Percentiles rank a stretch among this genome's conserved stretches.
Conservation (phyloP, 2,888 invertebrate genomes). For the Rhingia rostrata region DNA sequence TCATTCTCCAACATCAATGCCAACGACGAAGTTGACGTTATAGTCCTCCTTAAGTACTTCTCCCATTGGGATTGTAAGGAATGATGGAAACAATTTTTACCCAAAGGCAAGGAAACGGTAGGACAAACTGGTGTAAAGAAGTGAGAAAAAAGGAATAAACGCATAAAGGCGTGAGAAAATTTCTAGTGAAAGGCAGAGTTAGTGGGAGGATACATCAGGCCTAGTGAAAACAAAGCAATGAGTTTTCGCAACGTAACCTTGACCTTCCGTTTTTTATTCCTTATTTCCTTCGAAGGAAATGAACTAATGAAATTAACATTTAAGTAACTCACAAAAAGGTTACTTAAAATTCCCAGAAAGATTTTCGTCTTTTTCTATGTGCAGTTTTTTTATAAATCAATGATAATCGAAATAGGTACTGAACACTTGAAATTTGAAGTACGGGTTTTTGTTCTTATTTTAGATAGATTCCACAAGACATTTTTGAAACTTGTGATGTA, state of each 20-base stretch:
- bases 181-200: slow-evolving; percentile 26
- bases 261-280: slow-evolving; percentile 34
- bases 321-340: not conserved
- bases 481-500: too few relatives aligned
- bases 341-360: not conserved
- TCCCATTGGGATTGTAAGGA: slow-evolving; percentile 69
- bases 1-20: slow-evolving; percentile 53
- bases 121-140: slow-evolving; percentile 29
- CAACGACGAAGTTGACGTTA: slow-evolving; percentile 31
- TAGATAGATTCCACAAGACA: too few relatives aligned
- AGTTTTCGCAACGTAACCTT: slow-evolving; percentile 48
- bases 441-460: too few relatives aligned
- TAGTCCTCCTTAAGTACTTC: slow-evolving; percentile 67
- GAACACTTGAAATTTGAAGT: too few relatives aligned
- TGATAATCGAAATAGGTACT: too few relatives aligned
- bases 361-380: too few relatives aligned
- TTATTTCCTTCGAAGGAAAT: not conserved
- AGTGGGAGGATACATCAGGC: slow-evolving; percentile 50
- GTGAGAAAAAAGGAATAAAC: slow-evolving; percentile 46
- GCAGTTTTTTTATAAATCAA: too few relatives aligned
- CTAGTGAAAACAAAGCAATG: slow-evolving; percentile 40
- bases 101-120: slow-evolving; percentile 56
- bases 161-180: slow-evolving; percentile 52
- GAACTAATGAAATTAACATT: not conserved
- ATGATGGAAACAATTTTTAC: slow-evolving; percentile 63